A percentile compares a stretch with the other conserved stretches of the same genome.
Evolutionary conservation across 2,888 invertebrate species (phyloP).

Genomic region (Hydraecia micacea): DNA sequence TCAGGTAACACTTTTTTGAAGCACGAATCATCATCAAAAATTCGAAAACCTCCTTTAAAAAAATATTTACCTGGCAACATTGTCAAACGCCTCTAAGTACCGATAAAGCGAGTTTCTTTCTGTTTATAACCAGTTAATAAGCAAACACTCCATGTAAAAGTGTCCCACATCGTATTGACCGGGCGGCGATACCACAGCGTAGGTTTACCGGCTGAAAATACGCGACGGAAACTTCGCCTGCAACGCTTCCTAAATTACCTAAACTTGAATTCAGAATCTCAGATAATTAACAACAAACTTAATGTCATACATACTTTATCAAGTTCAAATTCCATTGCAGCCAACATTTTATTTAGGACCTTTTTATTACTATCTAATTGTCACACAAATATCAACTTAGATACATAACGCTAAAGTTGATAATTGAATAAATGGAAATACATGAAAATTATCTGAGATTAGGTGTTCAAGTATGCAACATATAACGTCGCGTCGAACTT

Average conservation of each 20-base stretch:
- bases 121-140: slow-evolving; percentile 16
- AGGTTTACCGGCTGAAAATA: slow-evolving; percentile 18
- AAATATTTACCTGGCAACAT: neutral
- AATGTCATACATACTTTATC: neutral
- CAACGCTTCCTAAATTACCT: neutral
- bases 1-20: slow-evolving; percentile 6
- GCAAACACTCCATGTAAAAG: slow-evolving; percentile 50
- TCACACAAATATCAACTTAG: neutral
- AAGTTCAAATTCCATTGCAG: slow-evolving; percentile 3
- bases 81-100: neutral
- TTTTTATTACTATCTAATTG: neutral
- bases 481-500: slow-evolving; percentile 8
- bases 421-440: neutral
- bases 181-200: slow-evolving; percentile 34
- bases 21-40: neutral
- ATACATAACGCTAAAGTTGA: neutral
- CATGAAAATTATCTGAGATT: neutral
- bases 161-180: slow-evolving; percentile 21
- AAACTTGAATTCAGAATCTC: neutral
- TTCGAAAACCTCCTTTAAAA: neutral
- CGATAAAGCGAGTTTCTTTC: neutral
- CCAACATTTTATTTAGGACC: neutral
- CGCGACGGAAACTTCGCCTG: slow-evolving; percentile 9
- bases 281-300: neutral
- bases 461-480: slow-evolving; percentile 8